Evolutionary conservation across 2,797 vertebrate genomes (phyloP).

Genomic region (Sebastes flavidus): DNA sequence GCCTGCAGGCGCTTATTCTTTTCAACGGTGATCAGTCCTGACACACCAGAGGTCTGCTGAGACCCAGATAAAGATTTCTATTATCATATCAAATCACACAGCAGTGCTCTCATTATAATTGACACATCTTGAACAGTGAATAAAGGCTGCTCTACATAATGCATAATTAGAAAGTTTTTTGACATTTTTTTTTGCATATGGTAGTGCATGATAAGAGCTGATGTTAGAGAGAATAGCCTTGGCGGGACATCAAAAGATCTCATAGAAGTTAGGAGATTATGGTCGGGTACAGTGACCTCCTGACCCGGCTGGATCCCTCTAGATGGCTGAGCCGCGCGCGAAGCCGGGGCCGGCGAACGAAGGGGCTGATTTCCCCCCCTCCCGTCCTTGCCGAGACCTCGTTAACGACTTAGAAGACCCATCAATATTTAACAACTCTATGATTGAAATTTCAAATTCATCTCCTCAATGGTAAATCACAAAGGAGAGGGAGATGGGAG

Average conservation of each 20-base stretch:
- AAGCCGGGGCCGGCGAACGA: conserved; percentile 40
- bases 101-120: conserved; percentile 78
- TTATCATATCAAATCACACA: conserved; percentile 82
- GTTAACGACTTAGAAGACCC: conserved; percentile 77
- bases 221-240: conserved; percentile 71
- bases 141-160: conserved; percentile 77
- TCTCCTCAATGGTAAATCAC: conserved; percentile 79
- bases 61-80: conserved; percentile 80
- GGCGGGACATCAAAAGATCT: conserved; percentile 77
- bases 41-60: conserved; percentile 71
- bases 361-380: conserved; percentile 37
- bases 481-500: conserved; percentile 66
- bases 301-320: conserved; percentile 79
- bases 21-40: conserved; percentile 74
- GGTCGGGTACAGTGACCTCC: conserved; percentile 79
- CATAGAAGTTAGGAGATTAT: conserved; percentile 79
- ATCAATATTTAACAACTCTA: conserved; percentile 84
- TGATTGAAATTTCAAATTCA: conserved; percentile 85
- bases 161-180: conserved; percentile 81
- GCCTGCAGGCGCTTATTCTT: conserved; percentile 73
- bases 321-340: conserved; percentile 48
- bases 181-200: conserved; percentile 58
- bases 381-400: conserved; percentile 74
- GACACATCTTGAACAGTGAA: conserved; percentile 77
- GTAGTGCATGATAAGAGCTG: conserved; percentile 74